Evolutionary conservation across 2,888 invertebrate species (phyloP), one percentile per base, ranked within the genome.

Genomic region (Siphlonurus alternatus): DNA sequence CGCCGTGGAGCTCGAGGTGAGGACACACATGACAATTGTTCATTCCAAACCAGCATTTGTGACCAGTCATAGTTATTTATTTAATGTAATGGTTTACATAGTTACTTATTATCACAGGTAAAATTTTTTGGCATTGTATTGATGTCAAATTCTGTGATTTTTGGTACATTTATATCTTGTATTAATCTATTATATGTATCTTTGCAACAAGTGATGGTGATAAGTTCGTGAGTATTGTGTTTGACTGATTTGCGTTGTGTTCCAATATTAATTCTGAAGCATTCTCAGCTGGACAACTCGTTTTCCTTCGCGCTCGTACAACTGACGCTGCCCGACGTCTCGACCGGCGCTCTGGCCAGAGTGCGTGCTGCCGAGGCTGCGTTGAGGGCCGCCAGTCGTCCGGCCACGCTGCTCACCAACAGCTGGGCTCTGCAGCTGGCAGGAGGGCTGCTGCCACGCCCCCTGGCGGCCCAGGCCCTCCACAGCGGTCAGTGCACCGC

Each of bases 401-500:
- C 56, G 7, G 56, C 56, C 5, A 22, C 22, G n/a, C n/a, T 56
- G 56, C 5, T 56, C 5, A n/a, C n/a, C 5, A 56, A 56, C n/a
- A 56, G 22, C n/a, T 56, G n/a, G 19, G 22, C 22, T 3, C n/a
- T 56, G 19, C 7, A n/a, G n/a, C n/a, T 56, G 7, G 69, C 78
- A 2, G 74, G 76, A 20, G 74, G 74, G 10, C 67, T 78, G 2
- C 69, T 81, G 22, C 81, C 81, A 1, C 75, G 76, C 63, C 69
- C 70, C 25, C 68, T 80, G 2, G 68, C 80, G 23, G 70, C 71
- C 54, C 73, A 74, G 1, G 65, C 78, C 18, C 70, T 80, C 19
- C 71, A 74, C 53, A 80, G 79, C 67, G 73, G 70, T 20, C 78
- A 78, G 63, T 78, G 79, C 51, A 79, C 80, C 0, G 70, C 80